Percentiles rank a stretch among this genome's conserved stretches.
phyloP scores from a whole-genome alignment of 2,113 vertebrate genomes.

The Nothobranchius kuhntae region DNA sequence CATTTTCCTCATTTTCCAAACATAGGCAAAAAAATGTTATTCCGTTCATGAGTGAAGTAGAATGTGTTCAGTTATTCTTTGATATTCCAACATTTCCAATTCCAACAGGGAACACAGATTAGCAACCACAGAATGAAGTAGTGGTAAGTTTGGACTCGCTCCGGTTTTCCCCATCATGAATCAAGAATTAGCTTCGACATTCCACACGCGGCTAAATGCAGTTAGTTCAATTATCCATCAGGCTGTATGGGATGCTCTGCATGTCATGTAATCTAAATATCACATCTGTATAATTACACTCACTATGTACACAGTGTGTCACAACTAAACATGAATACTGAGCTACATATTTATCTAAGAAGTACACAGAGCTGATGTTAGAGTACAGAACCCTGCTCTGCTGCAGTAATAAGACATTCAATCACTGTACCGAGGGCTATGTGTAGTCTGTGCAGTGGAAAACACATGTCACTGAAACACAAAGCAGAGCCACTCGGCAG shows the following conservation, averaged over 20 bases:
- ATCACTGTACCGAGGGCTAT: conserved; percentile 14
- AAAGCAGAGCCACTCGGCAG: conserved; percentile 47
- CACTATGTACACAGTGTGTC: conserved; percentile 19
- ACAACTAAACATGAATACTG: conserved; percentile 10
- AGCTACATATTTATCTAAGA: conserved; percentile 11
- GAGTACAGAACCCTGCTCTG: conserved; percentile 1
- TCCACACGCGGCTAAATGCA: too few species aligned
- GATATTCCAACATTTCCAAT: too few species aligned
- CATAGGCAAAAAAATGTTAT: too few species aligned
- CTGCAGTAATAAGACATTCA: conserved; percentile 14
- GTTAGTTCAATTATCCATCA: background rate
- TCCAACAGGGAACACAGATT: too few species aligned
- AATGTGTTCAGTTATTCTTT: too few species aligned
- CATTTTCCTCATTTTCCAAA: too few species aligned
- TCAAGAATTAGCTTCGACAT: too few species aligned
- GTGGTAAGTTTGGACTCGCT: background rate
- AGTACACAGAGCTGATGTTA: conserved; percentile 16
- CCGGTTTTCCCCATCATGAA: too few species aligned
- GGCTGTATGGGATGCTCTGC: conserved; percentile 4
- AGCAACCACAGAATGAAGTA: too few species aligned
- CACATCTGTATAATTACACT: conserved; percentile 13
- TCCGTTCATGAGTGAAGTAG: too few species aligned
- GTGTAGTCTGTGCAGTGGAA: conserved; percentile 30
- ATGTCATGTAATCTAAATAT: conserved; percentile 13
- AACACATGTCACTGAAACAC: conserved; percentile 60